Conservation (phyloP, 1,140 invertebrate genomes). For the Meloidogyne chitwoodi region DNA sequence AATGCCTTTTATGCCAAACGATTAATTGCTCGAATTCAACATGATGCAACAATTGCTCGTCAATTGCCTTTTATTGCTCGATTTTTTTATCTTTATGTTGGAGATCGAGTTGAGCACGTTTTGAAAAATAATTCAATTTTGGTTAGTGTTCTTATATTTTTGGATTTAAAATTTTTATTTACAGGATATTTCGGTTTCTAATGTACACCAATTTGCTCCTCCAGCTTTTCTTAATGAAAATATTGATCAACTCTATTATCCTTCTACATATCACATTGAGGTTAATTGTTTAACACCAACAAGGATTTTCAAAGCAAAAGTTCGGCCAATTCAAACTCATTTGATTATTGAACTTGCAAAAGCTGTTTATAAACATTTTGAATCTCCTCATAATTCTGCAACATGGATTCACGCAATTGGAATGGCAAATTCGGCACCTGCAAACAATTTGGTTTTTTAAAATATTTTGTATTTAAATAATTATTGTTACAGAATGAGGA, state of each 20-base stretch:
- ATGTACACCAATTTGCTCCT: constrained; percentile 23
- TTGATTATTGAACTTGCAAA: constrained; percentile 24
- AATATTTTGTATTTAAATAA: background rate
- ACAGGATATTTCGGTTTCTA: constrained; percentile 18
- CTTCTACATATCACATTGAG: constrained; percentile 24
- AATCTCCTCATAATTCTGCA: background rate
- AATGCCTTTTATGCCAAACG: constrained; percentile 34
- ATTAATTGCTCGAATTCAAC: constrained; percentile 4
- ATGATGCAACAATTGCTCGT: constrained; percentile 21
- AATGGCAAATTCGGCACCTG: constrained; percentile 28
- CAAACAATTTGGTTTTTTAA: constrained; percentile 23
- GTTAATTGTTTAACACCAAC: background rate
- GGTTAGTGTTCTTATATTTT: background rate
- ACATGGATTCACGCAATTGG: constrained; percentile 30
- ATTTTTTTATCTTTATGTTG: background rate
- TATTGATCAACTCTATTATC: constrained; percentile 34
- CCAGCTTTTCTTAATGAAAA: constrained; percentile 30
- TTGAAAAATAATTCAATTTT: background rate
- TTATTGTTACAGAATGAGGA: constrained; percentile 27
- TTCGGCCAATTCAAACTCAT: constrained; percentile 29
- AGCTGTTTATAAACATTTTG: constrained; percentile 28
- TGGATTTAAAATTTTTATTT: background rate
- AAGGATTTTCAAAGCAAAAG: constrained; percentile 19
- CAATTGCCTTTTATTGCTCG: constrained; percentile 30
- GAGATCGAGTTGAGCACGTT: background rate